Evolutionary conservation across 2,888 invertebrate genomes (phyloP).

Genomic region (Palloptera scutellata): DNA sequence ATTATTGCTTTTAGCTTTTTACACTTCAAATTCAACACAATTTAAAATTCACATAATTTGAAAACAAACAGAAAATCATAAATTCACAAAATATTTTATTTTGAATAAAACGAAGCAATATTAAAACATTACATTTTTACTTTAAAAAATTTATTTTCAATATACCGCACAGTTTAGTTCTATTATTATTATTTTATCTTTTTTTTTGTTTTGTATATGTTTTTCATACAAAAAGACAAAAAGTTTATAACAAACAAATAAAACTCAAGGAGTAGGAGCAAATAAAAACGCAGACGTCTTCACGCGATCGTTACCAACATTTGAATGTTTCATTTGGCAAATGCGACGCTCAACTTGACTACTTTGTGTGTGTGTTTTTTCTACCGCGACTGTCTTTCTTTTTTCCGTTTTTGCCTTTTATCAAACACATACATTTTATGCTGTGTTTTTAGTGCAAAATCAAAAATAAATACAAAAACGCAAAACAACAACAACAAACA

Average conservation of each 20-base stretch:
- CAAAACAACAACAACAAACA: conserved; percentile 28
- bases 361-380: background rate
- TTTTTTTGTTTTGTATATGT: background rate
- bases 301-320: conserved; percentile 64
- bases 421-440: background rate
- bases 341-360: conserved; percentile 62
- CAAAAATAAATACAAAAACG: conserved; percentile 42
- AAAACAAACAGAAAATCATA: too few species aligned
- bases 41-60: too few species aligned
- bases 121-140: too few species aligned
- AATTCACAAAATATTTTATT: too few species aligned
- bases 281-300: conserved; percentile 52
- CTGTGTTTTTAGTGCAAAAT: conserved; percentile 48
- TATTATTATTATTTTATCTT: background rate
- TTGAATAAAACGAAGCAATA: too few species aligned
- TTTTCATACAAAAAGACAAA: conserved; percentile 16
- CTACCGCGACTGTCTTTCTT: too few species aligned
- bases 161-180: background rate
- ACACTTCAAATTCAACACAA: too few species aligned
- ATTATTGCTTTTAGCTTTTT: too few species aligned
- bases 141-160: too few species aligned
- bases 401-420: background rate
- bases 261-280: background rate
- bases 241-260: conserved; percentile 16
- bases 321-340: conserved; percentile 64